Base-by-base conservation (phyloP, 1,140 invertebrate genomes). In the Nilaparvata lugens region DNA sequence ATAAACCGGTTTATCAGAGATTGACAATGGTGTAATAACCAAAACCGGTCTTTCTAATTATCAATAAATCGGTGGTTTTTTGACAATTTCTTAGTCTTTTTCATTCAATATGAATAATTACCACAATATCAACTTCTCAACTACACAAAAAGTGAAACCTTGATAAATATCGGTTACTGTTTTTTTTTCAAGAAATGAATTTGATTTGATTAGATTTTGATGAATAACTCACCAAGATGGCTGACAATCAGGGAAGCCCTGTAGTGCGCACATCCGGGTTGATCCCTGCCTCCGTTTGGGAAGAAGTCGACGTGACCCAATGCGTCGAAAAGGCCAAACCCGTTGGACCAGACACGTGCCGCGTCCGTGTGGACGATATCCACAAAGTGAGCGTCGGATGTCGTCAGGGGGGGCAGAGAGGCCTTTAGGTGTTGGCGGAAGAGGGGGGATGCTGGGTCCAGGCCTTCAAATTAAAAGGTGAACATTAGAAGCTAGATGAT, bases 261-360 rank as follows among this genome's bases (percentile, higher is more conserved):
- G 0, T 76, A 69, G 45, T 80, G 77, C 1, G 61, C 72, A 59
- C 87, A 89, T 0, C 86, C 87, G 0, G 86, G 85, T 68, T 91
- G 87, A 57, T 81, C 73, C 45, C 76, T 73, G 0, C 86, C 87
- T 13, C 86, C 87, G 64, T 90, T 90, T 0, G 83, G 81, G 62
- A 83, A 90, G 70, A 87, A 87, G 68, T 91, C 87, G 0, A 86
- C 76, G 64, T 88, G 80, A 56, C 78, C 84, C 68, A 76, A 77
- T 59, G 74, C 79, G 69, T 72, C 77, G 51, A 75, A 63, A 7
- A 73, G 61, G 4, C 71, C 74, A 38, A 75, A 70, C 16, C 72
- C 74, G 42, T 71, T 69, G 5, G 72, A 63, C 63, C 67, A 68
- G n/a, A 68, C 24, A 14, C 65, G 62, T 14, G 68, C 66, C 1